Evolutionary conservation across 2,888 invertebrate species (phyloP), one percentile per base, ranked within the genome.

Genomic region (Agrilus mali): DNA sequence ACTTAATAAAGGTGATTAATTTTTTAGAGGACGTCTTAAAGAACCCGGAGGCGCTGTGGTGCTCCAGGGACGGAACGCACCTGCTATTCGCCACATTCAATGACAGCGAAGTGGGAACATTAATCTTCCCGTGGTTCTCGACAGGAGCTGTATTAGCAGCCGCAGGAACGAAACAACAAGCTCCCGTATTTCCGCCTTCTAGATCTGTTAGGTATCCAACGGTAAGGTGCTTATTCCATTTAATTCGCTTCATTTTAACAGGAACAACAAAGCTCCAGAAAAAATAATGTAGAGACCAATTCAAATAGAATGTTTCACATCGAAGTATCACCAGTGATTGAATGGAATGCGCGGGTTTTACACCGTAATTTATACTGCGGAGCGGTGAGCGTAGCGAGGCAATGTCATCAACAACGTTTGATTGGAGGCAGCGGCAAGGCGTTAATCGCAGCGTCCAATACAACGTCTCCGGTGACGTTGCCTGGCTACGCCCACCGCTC

Each of bases 51-150:
- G 93, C 93, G 38, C 71, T 87, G 54, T 96, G 95, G 95, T 80
- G 86, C 63, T 87, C 82, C 43, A 71, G 75, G 14, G 86, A 87
- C 63, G 92, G 92, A 40, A 75, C 79, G 33, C 80, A 82, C 58
- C 77, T 96, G 47, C 75, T 93, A 63, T 96, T 80, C 68, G 87
- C 85, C 42, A 79, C 82, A 53, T 90, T 89, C 70, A 87, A 90
- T 70, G 90, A 90, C 69, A 77, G 79, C 44, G 74, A 75, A 50
- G 86, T 87, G 43, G 80, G 83, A 36, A 76, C 79, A 60, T 73
- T 86, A 66, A 77, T 78, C 57, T 86, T 85, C 68, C 88, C 89
- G 32, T 82, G 87, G 77, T 81, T 90, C 63, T 80, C 86, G 32
- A 76, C 80, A 50, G 77, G 76, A 50, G 72, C 78, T 43, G 73